A percentile compares a stretch with the other conserved stretches of the same genome.
These are phyloP conservation scores for Margarornis squamiger DNA, from an alignment of 2,797 vertebrate genomes.

Conservation along the genomic window DNA sequence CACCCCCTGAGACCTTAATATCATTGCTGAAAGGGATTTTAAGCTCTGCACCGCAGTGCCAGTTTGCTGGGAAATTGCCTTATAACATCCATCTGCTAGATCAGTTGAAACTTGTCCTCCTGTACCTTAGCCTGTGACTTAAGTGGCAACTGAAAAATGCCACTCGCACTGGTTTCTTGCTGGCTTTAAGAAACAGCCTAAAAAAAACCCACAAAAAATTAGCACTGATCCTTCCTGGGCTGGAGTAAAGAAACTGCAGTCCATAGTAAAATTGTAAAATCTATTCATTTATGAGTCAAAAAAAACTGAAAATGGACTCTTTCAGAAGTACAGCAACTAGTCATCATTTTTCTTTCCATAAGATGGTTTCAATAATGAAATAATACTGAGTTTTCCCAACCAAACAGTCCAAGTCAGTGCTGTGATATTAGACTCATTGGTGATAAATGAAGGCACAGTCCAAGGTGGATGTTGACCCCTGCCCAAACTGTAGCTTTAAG, in stretches of 20 bases:
- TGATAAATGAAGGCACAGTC: background rate
- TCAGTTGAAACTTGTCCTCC: background rate
- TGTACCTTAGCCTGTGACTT: background rate
- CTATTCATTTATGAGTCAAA: background rate
- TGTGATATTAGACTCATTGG: background rate
- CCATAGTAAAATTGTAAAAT: background rate
- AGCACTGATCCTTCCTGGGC: background rate
- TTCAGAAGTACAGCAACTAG: background rate
- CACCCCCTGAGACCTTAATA: constrained; percentile 30
- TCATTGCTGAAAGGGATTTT: constrained; percentile 33
- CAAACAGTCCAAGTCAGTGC: background rate
- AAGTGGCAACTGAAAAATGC: background rate
- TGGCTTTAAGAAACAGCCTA: background rate
- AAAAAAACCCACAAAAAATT: background rate
- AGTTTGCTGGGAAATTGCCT: background rate
- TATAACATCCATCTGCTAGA: background rate
- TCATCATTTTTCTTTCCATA: background rate
- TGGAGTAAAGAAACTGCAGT: background rate
- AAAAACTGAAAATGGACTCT: background rate
- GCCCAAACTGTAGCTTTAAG: background rate
- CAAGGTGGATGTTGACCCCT: background rate
- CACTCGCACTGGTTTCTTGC: background rate
- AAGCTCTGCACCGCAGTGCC: constrained; percentile 10
- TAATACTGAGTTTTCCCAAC: background rate
- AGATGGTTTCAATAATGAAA: background rate